Percentiles rank a stretch among this genome's conserved stretches.
Conservation (phyloP, 1,140 invertebrate genomes). For the Sipha flava region DNA sequence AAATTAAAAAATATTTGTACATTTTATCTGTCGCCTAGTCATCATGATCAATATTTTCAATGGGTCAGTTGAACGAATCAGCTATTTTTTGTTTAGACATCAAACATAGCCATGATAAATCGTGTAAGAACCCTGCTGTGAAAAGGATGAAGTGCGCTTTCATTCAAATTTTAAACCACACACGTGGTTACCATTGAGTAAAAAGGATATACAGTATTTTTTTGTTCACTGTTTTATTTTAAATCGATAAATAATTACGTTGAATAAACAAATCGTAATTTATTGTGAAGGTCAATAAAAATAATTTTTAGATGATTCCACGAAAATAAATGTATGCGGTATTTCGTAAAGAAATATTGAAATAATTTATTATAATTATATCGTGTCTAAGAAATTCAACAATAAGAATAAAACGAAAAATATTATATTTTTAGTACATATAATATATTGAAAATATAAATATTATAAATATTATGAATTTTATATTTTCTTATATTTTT, state of each 20-base stretch:
- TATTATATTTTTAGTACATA: not conserved
- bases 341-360: not conserved
- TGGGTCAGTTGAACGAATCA: not conserved
- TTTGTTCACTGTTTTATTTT: not conserved
- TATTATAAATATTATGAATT: too few relatives aligned
- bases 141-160: not conserved
- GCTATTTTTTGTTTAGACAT: slow-evolving; percentile 19
- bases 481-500: too few relatives aligned
- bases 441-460: not conserved
- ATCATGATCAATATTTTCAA: slow-evolving; percentile 12
- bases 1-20: not conserved
- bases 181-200: not conserved
- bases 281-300: not conserved
- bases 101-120: not conserved
- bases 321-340: not conserved
- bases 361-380: not conserved
- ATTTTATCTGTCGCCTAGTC: not conserved
- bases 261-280: not conserved
- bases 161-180: slow-evolving; percentile 10
- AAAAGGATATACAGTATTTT: not conserved
- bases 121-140: not conserved
- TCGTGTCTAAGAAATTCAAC: not conserved
- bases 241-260: not conserved
- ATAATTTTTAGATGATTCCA: not conserved
- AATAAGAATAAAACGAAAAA: not conserved